phyloP scores from a whole-genome alignment of 2,888 invertebrate genomes.

The Augiades crinisus region DNA sequence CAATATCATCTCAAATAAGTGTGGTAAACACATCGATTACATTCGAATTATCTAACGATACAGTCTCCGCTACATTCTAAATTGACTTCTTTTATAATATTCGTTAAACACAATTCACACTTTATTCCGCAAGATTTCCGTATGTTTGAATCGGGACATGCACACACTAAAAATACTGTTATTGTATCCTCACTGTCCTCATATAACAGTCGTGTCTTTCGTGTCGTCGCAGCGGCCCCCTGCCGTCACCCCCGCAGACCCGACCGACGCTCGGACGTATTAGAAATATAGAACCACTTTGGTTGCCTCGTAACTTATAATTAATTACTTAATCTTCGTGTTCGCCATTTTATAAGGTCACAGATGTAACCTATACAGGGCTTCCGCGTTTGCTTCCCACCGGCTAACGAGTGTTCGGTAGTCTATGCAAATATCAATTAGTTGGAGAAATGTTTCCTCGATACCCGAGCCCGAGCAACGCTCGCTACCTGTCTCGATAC shows the following conservation, averaged over 20 bases:
- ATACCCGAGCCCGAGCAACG: slow-evolving; percentile 29
- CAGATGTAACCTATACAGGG: slow-evolving; percentile 38
- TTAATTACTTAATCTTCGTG: slow-evolving; percentile 36
- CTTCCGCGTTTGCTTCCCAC: slow-evolving; percentile 40
- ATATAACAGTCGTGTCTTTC: neutral
- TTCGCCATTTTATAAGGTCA: slow-evolving; percentile 41
- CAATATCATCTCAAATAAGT: too few species aligned
- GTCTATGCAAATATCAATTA: slow-evolving; percentile 65
- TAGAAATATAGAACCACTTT: neutral
- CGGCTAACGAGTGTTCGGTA: slow-evolving; percentile 36
- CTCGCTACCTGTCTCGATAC: slow-evolving; percentile 42
- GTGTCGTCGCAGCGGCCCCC: neutral
- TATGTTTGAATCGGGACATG: too few species aligned
- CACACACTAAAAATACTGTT: neutral
- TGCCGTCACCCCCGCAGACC: neutral
- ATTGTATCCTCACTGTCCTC: neutral
- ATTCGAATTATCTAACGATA: too few species aligned
- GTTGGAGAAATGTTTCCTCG: slow-evolving; percentile 49
- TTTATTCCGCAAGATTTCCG: too few species aligned
- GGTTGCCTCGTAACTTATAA: slow-evolving; percentile 24
- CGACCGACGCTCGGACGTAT: neutral
- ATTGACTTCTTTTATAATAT: too few species aligned
- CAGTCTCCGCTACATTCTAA: too few species aligned
- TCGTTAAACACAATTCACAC: too few species aligned
- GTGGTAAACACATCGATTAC: too few species aligned